These are phyloP conservation scores for Mylabris phalerata DNA, from an alignment of 1,140 invertebrate species.

Conservation along the genomic window DNA sequence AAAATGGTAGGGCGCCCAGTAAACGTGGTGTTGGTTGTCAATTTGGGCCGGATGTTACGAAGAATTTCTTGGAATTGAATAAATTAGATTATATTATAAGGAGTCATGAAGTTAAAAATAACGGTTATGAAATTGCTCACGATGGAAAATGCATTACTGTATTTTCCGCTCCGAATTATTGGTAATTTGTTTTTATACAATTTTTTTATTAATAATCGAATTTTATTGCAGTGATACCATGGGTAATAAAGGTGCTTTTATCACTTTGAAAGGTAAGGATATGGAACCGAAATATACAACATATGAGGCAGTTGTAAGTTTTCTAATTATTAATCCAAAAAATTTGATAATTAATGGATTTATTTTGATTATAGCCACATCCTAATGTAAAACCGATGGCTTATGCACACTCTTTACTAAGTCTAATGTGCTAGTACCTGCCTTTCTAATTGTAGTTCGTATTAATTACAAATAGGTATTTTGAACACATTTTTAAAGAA, in stretches of 20 bases:
- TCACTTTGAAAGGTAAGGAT: conserved; percentile 86
- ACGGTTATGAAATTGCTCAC: conserved; percentile 93
- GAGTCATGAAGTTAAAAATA: conserved; percentile 96
- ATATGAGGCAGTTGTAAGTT: conserved; percentile 88
- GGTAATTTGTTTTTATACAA: conserved; percentile 51
- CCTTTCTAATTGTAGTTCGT: conserved; percentile 27
- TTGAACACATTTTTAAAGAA: conserved; percentile 8
- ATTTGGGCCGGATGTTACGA: conserved; percentile 97
- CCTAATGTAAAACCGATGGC: conserved; percentile 96
- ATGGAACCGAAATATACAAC: conserved; percentile 85
- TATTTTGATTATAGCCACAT: conserved; percentile 64
- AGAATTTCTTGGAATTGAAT: conserved; percentile 77
- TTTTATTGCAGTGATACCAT: conserved; percentile 83
- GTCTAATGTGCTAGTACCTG: conserved; percentile 53
- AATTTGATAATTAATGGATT: neutral
- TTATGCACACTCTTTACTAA: conserved; percentile 75
- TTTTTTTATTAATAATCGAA: conserved; percentile 19
- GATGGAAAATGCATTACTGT: conserved; percentile 92
- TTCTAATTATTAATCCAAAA: conserved; percentile 4
- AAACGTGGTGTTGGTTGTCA: conserved; percentile 97
- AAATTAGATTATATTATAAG: conserved; percentile 89
- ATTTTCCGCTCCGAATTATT: conserved; percentile 98
- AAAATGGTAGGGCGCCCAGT: conserved; percentile 77
- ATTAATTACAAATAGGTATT: conserved; percentile 7
- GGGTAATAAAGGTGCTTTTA: conserved; percentile 97